Evolutionary conservation across 2,888 invertebrate genomes (phyloP), one percentile per base, ranked within the genome.

Genomic region (Cetonia aurata): DNA sequence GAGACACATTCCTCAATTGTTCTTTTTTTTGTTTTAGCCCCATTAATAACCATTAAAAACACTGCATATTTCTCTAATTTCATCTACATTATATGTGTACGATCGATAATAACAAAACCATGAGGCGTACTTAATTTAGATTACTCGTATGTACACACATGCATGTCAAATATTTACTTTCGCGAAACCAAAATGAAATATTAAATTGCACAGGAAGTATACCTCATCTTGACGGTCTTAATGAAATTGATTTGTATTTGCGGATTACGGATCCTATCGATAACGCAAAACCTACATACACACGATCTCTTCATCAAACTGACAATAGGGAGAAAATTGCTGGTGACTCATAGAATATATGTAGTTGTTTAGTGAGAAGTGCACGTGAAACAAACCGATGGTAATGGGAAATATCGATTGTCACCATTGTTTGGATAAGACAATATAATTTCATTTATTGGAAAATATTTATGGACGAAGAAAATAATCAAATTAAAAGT

Each of bases 401-500:
- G 3, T 62, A 62, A 62, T 62, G 62, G 48, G 33, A 33, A 62
- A 33, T 62, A 62, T 62, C 31, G 62, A 62, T 62, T 62, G 15
- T 48, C 13, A 19, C 37, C 53, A n/a, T 53, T 69, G 55, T 62
- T 69, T 69, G 53, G 44, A 69, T 69, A 60, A 52, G 59, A 48
- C 53, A 52, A 60, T 41, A 31, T 37, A 62, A 69, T 62, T 69
- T 62, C 60, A 52, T 53, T 62, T 69, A 69, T 62, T 31, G 62
- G 62, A 60, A 69, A 69, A 69, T 69, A 62, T 69, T 69, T 69
- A 53, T 55, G 8, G 19, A 41, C 41, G 15, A 52, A 42, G 69
- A 62, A 37, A 62, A 62, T 62, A 60, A 69, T 62, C 62, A 62
- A 69, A 69, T 60, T 62, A 60, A 53, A 60, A 62, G 44, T 48